Evolutionary conservation across 2,797 vertebrate species (phyloP).

Genomic region (Eulemur coronatus): DNA sequence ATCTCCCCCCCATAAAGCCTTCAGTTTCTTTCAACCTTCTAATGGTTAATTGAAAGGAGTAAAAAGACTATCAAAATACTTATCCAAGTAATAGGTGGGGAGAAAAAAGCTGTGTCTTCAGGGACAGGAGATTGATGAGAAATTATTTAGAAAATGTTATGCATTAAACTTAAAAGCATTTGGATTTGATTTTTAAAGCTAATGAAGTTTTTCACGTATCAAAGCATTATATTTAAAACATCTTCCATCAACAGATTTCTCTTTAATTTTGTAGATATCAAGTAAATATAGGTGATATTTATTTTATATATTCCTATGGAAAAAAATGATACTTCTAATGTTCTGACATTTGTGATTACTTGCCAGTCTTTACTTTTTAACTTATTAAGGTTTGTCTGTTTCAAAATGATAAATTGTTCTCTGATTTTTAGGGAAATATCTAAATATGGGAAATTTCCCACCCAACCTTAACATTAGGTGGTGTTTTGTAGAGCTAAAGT

Average conservation of each 20-base stretch:
- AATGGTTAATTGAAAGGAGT: background rate
- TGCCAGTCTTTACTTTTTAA: slow-evolving; percentile 42
- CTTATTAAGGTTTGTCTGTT: slow-evolving; percentile 47
- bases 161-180: background rate
- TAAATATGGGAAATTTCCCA: slow-evolving; percentile 18
- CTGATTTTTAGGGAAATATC: slow-evolving; percentile 55
- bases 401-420: slow-evolving; percentile 30
- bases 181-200: slow-evolving; percentile 30
- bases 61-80: background rate
- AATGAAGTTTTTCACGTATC: slow-evolving; percentile 4
- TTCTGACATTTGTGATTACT: slow-evolving; percentile 61
- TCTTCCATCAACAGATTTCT: slow-evolving; percentile 33
- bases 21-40: background rate
- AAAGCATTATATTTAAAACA: slow-evolving; percentile 32
- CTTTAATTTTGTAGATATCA: slow-evolving; percentile 24
- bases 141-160: background rate
- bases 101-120: background rate
- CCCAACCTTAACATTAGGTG: slow-evolving; percentile 8
- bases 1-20: background rate
- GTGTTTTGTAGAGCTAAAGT: slow-evolving; percentile 47
- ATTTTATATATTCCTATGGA: slow-evolving; percentile 50
- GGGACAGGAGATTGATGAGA: background rate
- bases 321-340: slow-evolving; percentile 56
- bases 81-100: background rate
- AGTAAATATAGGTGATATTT: background rate